A percentile compares a stretch with the other conserved stretches of the same genome.
phyloP scores from a whole-genome alignment of 2,888 invertebrate genomes.

The Agrochola lota region DNA sequence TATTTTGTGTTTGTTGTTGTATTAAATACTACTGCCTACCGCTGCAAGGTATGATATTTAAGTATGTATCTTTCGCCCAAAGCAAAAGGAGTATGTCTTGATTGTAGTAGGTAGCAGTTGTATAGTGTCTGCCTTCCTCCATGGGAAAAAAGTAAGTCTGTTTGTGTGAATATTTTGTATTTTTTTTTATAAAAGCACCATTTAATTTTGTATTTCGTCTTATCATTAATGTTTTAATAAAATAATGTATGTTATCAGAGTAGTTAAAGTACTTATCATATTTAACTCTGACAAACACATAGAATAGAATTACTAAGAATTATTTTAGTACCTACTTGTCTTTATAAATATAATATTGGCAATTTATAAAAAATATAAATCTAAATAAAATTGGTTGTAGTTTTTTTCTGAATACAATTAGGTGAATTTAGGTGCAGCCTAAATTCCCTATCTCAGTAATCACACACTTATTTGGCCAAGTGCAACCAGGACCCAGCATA shows the following conservation, averaged over 20 bases:
- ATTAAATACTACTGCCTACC: background rate
- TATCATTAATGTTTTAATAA: background rate
- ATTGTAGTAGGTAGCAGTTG: no score
- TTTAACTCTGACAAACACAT: background rate
- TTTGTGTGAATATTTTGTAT: background rate
- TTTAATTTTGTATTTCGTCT: slow-evolving; percentile 3
- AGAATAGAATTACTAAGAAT: background rate
- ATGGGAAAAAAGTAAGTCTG: no score
- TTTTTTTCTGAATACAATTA: background rate
- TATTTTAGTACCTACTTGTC: background rate
- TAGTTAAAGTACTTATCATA: background rate
- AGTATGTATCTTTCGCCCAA: no score
- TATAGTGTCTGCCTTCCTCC: no score
- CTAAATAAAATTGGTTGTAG: background rate
- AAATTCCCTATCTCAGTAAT: background rate
- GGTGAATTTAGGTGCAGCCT: background rate
- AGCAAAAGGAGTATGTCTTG: no score
- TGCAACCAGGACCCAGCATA: background rate
- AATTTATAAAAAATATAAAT: background rate
- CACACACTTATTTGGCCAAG: background rate
- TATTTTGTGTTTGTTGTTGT: background rate
- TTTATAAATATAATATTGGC: background rate
- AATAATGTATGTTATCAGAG: background rate
- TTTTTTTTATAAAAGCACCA: background rate
- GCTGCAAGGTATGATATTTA: no score